These are phyloP conservation scores for Myrmophylax atrothorax DNA, from an alignment of 2,113 vertebrate species.

Conservation along the genomic window DNA sequence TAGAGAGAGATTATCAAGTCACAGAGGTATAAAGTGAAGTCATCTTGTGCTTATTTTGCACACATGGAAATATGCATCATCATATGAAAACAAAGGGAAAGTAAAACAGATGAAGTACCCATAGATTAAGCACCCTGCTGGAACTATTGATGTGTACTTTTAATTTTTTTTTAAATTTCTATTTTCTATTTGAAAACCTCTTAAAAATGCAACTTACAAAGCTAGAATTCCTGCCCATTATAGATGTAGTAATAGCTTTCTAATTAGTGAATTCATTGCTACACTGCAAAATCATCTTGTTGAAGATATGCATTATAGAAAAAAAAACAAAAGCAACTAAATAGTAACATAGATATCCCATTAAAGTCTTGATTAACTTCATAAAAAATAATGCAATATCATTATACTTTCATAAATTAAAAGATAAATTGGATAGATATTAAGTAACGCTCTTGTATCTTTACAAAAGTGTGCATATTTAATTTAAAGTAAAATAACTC, in stretches of 20 bases:
- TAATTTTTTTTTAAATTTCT: background rate
- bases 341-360: slow-evolving; percentile 64
- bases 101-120: background rate
- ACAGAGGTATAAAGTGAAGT: background rate
- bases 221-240: slow-evolving; percentile 43
- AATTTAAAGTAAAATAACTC: slow-evolving; percentile 69
- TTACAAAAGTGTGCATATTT: slow-evolving; percentile 39
- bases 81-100: background rate
- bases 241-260: slow-evolving; percentile 68
- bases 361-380: slow-evolving; percentile 79
- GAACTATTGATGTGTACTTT: background rate
- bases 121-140: background rate
- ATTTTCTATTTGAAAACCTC: slow-evolving; percentile 4
- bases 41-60: background rate
- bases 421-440: slow-evolving; percentile 67
- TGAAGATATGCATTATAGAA: slow-evolving; percentile 66
- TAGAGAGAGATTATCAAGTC: background rate
- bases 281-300: slow-evolving; percentile 67
- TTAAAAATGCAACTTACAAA: slow-evolving; percentile 46
- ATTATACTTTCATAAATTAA: slow-evolving; percentile 74
- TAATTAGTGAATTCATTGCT: slow-evolving; percentile 74
- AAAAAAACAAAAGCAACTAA: slow-evolving; percentile 10
- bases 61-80: background rate
- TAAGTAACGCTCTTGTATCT: slow-evolving; percentile 37
- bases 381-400: slow-evolving; percentile 69